Conservation (phyloP, 37 sponge, comb jelly and placozoan species). For the Lycopodina hypogea region DNA sequence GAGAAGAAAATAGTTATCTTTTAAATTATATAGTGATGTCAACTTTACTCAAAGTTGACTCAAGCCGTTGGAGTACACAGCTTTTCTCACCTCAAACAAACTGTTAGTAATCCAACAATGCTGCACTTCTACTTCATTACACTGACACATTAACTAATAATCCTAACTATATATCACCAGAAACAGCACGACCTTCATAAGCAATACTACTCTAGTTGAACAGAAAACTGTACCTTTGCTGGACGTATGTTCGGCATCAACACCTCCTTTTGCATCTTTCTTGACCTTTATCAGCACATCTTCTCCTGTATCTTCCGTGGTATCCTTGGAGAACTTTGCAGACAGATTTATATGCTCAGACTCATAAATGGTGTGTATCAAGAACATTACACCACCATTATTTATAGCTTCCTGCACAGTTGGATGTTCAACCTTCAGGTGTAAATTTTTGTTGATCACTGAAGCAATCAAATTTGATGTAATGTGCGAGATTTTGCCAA, state of each 20-base stretch:
- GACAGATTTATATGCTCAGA: slow-evolving; percentile 23
- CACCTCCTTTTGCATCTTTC: not conserved
- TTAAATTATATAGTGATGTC: too few relatives aligned
- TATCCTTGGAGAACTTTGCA: not conserved
- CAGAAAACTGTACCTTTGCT: not conserved
- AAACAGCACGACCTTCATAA: too few relatives aligned
- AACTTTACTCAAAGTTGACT: too few relatives aligned
- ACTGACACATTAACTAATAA: too few relatives aligned
- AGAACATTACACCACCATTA: slow-evolving; percentile 44
- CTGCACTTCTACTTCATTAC: too few relatives aligned
- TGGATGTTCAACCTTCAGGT: slow-evolving; percentile 49
- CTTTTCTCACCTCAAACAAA: too few relatives aligned
- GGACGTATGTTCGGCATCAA: not conserved
- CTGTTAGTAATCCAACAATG: too few relatives aligned
- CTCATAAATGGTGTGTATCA: slow-evolving; percentile 48
- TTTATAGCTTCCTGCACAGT: slow-evolving; percentile 45
- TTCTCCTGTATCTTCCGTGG: not conserved
- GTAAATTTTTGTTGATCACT: not conserved
- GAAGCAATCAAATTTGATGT: slow-evolving; percentile 22
- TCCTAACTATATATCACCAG: too few relatives aligned
- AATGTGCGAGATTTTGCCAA: slow-evolving; percentile 53
- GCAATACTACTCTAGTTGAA: too few relatives aligned
- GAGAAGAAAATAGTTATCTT: too few relatives aligned
- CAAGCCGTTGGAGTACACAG: too few relatives aligned
- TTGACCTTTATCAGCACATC: not conserved